Percentiles rank a stretch among this genome's conserved stretches.
Conservation (phyloP, 1,140 invertebrate genomes). For the Aphelenchoides besseyi region DNA sequence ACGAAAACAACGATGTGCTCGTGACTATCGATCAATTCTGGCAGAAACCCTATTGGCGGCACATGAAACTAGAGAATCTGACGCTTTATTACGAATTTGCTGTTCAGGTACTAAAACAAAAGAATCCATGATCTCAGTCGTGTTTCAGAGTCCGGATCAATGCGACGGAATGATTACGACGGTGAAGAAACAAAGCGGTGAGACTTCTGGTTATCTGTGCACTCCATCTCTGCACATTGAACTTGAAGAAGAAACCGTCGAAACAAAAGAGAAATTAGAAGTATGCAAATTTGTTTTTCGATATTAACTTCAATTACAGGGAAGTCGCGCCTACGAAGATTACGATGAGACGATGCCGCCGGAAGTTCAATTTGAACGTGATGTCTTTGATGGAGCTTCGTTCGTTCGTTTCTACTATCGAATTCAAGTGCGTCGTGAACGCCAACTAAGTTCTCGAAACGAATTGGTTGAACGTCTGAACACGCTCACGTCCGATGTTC, state of each 20-base stretch:
- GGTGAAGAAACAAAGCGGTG: slow-evolving; percentile 24
- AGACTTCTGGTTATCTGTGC: slow-evolving; percentile 23
- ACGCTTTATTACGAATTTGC: slow-evolving; percentile 36
- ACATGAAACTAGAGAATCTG: slow-evolving; percentile 31
- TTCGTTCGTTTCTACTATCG: slow-evolving; percentile 27
- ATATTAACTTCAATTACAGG: neutral
- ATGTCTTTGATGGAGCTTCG: slow-evolving; percentile 39
- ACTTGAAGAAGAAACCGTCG: slow-evolving; percentile 22
- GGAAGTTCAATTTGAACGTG: slow-evolving; percentile 40
- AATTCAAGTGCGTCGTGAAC: slow-evolving; percentile 16
- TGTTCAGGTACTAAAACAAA: slow-evolving; percentile 25
- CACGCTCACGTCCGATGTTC: slow-evolving; percentile 23
- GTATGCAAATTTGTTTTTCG: slow-evolving; percentile 11
- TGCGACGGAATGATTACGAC: slow-evolving; percentile 24
- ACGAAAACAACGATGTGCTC: slow-evolving; percentile 33
- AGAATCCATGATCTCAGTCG: neutral
- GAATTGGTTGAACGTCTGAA: slow-evolving; percentile 4
- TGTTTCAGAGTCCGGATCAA: slow-evolving; percentile 16
- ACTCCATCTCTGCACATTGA: slow-evolving; percentile 31
- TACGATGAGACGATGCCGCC: slow-evolving; percentile 35
- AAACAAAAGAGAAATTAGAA: neutral
- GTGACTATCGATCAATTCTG: slow-evolving; percentile 43
- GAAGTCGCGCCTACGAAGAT: slow-evolving; percentile 26
- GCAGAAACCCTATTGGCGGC: slow-evolving; percentile 32
- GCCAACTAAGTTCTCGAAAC: slow-evolving; percentile 16